phyloP scores from a whole-genome alignment of 2,113 vertebrate genomes.

The Proteles cristata region DNA sequence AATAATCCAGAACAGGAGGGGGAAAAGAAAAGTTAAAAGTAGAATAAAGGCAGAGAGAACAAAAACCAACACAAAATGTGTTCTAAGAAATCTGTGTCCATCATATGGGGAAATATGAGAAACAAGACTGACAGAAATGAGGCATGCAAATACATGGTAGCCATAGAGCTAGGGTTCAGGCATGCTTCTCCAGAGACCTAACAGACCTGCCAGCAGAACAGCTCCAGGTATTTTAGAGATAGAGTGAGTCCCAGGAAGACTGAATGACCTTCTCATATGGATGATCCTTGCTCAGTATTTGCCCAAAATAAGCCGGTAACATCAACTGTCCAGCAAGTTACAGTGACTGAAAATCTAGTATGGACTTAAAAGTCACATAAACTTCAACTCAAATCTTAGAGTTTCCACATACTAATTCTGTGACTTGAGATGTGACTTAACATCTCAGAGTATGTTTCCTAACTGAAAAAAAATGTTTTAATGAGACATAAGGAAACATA shows the following conservation, averaged over 20 bases:
- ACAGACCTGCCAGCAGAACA: fast-evolving
- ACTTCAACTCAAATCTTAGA: neutral
- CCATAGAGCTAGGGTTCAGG: neutral
- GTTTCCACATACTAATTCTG: neutral
- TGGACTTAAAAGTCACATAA: neutral
- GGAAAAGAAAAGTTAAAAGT: neutral
- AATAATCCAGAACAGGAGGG: neutral
- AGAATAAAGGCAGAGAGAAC: neutral
- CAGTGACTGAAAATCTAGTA: neutral
- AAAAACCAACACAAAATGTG: neutral
- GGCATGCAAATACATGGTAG: neutral
- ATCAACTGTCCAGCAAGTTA: neutral
- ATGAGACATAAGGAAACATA: neutral
- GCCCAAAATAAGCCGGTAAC: neutral
- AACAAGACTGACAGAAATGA: neutral
- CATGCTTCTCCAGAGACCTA: neutral
- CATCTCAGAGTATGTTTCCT: neutral
- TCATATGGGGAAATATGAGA: neutral
- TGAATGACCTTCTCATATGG: neutral
- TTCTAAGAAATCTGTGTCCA: neutral
- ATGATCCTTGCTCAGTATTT: neutral
- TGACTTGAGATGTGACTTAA: neutral
- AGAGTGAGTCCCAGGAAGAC: neutral
- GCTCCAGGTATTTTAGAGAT: neutral
- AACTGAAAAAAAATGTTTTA: neutral